Evolutionary conservation across 2,797 vertebrate genomes (phyloP).

Genomic region (Phylloscopus collybita): DNA sequence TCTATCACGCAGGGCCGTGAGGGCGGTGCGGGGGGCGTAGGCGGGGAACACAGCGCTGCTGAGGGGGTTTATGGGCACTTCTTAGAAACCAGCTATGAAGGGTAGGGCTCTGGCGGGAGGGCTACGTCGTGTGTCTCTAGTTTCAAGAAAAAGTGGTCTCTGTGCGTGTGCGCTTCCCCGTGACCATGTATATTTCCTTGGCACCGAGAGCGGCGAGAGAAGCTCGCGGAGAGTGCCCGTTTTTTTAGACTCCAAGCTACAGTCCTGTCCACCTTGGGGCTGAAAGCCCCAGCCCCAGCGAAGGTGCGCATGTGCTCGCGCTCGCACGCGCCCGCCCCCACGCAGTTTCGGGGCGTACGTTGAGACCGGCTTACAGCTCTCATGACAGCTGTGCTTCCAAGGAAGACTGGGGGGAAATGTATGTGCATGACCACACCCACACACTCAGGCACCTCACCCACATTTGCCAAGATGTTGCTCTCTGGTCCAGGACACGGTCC

Average conservation of each 20-base stretch:
- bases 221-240: not conserved
- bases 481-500: not conserved
- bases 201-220: not conserved
- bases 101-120: not conserved
- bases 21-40: not conserved
- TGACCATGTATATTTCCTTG: not conserved
- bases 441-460: too few species aligned
- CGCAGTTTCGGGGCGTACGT: not conserved
- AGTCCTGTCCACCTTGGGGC: not conserved
- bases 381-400: not conserved
- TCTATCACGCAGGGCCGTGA: not conserved
- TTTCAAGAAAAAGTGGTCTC: not conserved
- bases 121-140: not conserved
- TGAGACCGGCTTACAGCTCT: not conserved
- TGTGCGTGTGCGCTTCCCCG: not conserved
- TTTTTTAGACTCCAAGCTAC: not conserved
- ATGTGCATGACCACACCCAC: too few species aligned
- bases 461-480: not conserved
- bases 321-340: not conserved
- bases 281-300: not conserved
- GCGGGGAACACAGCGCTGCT: not conserved
- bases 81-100: not conserved
- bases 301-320: not conserved
- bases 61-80: not conserved
- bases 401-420: not conserved